A percentile compares a stretch with the other conserved stretches of the same genome.
Evolutionary conservation across 2,797 vertebrate genomes (phyloP).

Genomic region (Myotis findleyi): DNA sequence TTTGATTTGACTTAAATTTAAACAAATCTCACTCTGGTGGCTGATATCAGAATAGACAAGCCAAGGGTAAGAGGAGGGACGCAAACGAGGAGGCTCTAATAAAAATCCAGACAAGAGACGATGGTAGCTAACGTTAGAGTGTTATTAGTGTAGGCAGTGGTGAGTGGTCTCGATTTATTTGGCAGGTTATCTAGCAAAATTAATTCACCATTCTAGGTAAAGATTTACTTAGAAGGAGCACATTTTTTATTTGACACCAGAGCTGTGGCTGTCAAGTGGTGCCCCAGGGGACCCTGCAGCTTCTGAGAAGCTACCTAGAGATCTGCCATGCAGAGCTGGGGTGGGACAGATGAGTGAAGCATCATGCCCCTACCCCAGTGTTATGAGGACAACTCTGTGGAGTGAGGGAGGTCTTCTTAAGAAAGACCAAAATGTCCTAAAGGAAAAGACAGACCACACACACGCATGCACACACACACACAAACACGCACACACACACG

Average conservation of each 20-base stretch:
- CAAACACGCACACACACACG: no score
- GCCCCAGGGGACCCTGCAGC: neutral
- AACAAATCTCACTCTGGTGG: neutral
- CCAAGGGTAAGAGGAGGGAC: neutral
- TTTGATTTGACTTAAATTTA: neutral
- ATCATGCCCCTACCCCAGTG: neutral
- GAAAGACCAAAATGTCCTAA: neutral
- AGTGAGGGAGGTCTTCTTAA: neutral
- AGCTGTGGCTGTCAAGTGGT: neutral
- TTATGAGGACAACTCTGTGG: neutral
- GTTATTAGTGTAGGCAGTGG: neutral
- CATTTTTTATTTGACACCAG: neutral
- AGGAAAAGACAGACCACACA: neutral
- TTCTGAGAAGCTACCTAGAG: neutral
- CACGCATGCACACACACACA: no score
- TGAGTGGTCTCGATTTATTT: neutral
- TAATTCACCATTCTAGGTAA: neutral
- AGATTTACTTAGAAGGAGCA: neutral
- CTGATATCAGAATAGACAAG: neutral
- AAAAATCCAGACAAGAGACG: slow-evolving; percentile 1
- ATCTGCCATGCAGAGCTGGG: neutral
- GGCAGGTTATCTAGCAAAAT: neutral
- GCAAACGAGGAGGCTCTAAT: neutral
- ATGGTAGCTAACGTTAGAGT: neutral
- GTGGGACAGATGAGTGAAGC: neutral